Base-by-base conservation (phyloP, 2,113 vertebrate genomes). In the Onychorhynchus coronatus region DNA sequence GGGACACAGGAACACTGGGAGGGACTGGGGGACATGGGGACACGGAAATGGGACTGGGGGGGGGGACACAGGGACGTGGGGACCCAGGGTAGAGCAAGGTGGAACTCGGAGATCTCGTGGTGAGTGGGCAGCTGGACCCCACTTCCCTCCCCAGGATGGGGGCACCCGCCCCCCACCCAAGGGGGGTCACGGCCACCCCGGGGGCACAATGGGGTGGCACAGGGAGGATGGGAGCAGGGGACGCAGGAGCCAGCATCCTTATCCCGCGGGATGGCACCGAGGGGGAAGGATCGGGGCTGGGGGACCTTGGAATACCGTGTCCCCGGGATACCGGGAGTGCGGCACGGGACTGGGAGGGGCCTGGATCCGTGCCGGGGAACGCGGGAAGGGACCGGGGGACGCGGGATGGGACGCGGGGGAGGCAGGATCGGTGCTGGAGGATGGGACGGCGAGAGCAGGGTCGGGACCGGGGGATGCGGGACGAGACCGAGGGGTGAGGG, bases 381-480 rank as follows among this genome's bases (percentile, higher is more conserved):
- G 2, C 1, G 11, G 8, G 27, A 28, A 0, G 4, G 50, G 23
- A 24, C 5, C 2, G 8, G 18, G 33, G 33, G 15, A 5, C 7
- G 17, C 1, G 6, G 68, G 25, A 35, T 14, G 63, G 70, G 39
- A 55, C 9, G 7, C 3, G 20, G 33, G 11, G 13, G 68, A 28
- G 5, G 31, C 20, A 30, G 30, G 11, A 33, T 49, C 23, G 14
- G 35, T 15, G 4, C 23, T 10, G 21, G 78, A 42, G 37, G 35
- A 5, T 14, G 63, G 70, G 33, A 55, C 12, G 21, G 23, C 23
- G 33, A 46, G 65, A 47, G 6, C 41, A 23, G 12, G 9, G 27
- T 6, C 4, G 3, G 46, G 31, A 8, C 50, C 5, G 37, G 18
- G 4, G n/a, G 3, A 16, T 1, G 33, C 4, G 35, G 13, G 10